phyloP scores from a whole-genome alignment of 1,140 invertebrate genomes.

The Euglossa dilemma region DNA sequence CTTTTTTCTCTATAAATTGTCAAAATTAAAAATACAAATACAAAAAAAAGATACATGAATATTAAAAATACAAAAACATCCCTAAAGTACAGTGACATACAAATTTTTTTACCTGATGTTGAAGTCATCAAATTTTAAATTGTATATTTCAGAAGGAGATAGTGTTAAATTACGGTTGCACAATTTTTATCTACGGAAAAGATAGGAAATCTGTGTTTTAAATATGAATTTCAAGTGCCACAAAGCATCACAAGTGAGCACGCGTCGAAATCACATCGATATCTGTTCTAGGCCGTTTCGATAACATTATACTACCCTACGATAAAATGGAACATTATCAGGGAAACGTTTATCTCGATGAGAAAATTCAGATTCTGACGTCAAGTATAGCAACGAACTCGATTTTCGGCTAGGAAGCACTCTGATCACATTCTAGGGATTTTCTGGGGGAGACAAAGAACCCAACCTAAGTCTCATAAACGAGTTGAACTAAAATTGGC shows the following conservation, averaged over 20 bases:
- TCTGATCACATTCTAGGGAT: not conserved
- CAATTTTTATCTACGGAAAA: not conserved
- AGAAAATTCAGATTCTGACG: not conserved
- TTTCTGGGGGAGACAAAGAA: no score
- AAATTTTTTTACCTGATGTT: no score
- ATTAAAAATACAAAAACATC: no score
- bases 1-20: no score
- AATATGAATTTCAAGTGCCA: not conserved
- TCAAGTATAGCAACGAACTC: not conserved
- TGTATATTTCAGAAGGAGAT: no score
- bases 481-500: no score
- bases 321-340: not conserved
- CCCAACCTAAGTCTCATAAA: no score
- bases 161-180: not conserved
- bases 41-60: no score
- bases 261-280: not conserved
- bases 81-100: no score
- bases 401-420: not conserved
- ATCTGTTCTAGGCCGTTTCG: not conserved
- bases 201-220: not conserved
- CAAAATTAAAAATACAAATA: no score
- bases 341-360: not conserved
- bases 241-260: not conserved
- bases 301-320: not conserved
- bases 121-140: no score